Conservation (phyloP, 2,113 vertebrate species). For the Nothobranchius furzeri region DNA sequence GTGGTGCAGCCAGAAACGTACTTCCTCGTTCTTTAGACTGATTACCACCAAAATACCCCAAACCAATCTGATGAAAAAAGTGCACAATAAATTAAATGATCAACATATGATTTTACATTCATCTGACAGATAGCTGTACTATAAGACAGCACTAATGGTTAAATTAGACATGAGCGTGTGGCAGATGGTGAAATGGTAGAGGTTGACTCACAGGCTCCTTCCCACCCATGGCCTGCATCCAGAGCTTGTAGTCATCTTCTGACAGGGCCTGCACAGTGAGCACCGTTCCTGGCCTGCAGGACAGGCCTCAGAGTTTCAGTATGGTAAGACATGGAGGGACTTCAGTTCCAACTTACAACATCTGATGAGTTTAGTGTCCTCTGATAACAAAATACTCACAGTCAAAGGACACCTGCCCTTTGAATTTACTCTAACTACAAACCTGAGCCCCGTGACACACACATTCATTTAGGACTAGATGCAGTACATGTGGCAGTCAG, state of each 20-base stretch:
- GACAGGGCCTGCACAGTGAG: conserved; percentile 93
- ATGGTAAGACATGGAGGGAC: not conserved
- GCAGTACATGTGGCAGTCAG: conserved; percentile 34
- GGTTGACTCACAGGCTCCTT: conserved; percentile 90
- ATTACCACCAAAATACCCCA: conserved; percentile 78
- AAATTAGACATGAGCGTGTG: conserved; percentile 10
- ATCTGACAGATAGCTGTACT: not conserved
- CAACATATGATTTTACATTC: no score
- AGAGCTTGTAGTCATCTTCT: conserved; percentile 90
- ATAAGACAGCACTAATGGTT: conserved; percentile 5
- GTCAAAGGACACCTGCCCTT: conserved; percentile 13
- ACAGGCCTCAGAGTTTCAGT: conserved; percentile 7
- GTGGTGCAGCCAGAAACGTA: conserved; percentile 73
- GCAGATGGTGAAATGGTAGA: conserved; percentile 41
- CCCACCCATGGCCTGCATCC: conserved; percentile 96
- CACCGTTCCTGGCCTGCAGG: conserved; percentile 84
- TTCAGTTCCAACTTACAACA: conserved; percentile 7
- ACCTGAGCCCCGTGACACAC: conserved; percentile 30
- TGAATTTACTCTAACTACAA: conserved; percentile 17
- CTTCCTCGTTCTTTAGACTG: conserved; percentile 88
- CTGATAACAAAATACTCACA: not conserved
- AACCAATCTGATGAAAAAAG: conserved; percentile 66
- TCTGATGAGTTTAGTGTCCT: not conserved
- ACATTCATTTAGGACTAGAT: conserved; percentile 26
- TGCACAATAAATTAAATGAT: not conserved